Evolutionary conservation across 2,113 vertebrate species (phyloP).

Genomic region (Oryzias celebensis): DNA sequence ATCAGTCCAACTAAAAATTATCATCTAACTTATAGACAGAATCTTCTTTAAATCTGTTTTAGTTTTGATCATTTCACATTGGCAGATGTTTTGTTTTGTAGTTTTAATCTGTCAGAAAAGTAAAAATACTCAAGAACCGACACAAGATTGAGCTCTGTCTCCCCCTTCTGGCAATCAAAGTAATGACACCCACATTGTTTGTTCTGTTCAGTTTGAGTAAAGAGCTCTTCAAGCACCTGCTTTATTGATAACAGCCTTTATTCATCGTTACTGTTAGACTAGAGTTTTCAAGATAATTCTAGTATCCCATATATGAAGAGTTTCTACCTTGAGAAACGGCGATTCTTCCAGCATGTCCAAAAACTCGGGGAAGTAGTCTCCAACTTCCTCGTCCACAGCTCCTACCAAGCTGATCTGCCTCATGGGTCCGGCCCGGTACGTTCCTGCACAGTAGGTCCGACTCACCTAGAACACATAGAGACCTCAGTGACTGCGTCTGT

Average conservation of each 20-base stretch:
- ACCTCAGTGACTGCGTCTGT: background rate
- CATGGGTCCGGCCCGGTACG: constrained; percentile 95
- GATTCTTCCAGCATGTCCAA: constrained; percentile 98
- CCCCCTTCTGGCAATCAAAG: background rate
- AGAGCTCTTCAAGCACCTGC: too few species aligned
- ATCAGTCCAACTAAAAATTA: too few species aligned
- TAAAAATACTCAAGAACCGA: background rate
- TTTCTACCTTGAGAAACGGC: constrained; percentile 90
- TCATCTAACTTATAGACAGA: too few species aligned
- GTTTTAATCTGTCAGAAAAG: background rate
- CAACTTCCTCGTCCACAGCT: constrained; percentile 97
- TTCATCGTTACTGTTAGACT: background rate
- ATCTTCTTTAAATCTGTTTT: background rate
- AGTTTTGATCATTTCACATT: background rate
- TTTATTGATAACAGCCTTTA: too few species aligned
- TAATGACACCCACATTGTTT: too few species aligned
- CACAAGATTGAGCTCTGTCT: background rate
- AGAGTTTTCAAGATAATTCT: too few species aligned
- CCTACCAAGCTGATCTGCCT: constrained; percentile 97
- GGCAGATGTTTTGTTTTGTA: background rate
- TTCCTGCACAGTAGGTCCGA: constrained; percentile 95
- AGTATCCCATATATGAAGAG: background rate
- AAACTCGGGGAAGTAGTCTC: constrained; percentile 97
- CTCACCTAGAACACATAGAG: constrained; percentile 79
- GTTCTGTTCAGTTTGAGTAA: background rate